Base-by-base conservation (phyloP, 2,113 vertebrate genomes). In the Pitta sordida region DNA sequence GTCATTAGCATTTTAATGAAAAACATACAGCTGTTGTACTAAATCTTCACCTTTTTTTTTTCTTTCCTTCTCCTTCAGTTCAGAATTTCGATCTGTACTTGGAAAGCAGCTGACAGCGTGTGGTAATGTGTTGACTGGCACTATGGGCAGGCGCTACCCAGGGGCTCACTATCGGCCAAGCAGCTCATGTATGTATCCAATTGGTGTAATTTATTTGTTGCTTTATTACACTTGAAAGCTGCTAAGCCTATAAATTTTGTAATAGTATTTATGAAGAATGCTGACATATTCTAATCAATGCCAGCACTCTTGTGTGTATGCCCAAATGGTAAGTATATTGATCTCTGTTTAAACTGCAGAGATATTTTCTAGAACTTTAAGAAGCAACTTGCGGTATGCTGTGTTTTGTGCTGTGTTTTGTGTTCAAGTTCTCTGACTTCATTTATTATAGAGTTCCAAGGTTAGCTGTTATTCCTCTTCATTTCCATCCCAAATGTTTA, bases 81-180 rank as follows among this genome's bases (percentile, higher is more conserved):
- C 51, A 95, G 84, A 12, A 0, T 73, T 96, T 95, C 21, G 41
- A 76, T 93, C 89, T 83, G 52, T 30, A 1, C 95, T 83, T 81
- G 77, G 96, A 76, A 62, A 93, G 95, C 97, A 85, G 80, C 93
- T 26, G 93, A 62, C 73, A 27, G 88, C 30, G 86, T 63, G 95
- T 63, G 96, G 97, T 91, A 26, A 97, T 96, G 96, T 96, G 96
- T 97, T 98, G 97, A 98, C 93, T 82, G 94, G 96, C 97, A 75
- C 93, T 97, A 98, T 98, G 98, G 98, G 98, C 97, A 98, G 97
- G 96, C 74, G 97, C 37, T 97, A 96, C 97, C 98, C 93, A 0
- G 97, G 98, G 95, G 96, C 96, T 96, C 96, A 86, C 93, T 96
- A 95, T 95, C 96, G 81, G 95, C 97, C 97, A 84, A 96, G 97